Percentiles rank a stretch among this genome's conserved stretches.
phyloP scores from a whole-genome alignment of 2,113 vertebrate species.

The Cyphomyrus discorhynchus region DNA sequence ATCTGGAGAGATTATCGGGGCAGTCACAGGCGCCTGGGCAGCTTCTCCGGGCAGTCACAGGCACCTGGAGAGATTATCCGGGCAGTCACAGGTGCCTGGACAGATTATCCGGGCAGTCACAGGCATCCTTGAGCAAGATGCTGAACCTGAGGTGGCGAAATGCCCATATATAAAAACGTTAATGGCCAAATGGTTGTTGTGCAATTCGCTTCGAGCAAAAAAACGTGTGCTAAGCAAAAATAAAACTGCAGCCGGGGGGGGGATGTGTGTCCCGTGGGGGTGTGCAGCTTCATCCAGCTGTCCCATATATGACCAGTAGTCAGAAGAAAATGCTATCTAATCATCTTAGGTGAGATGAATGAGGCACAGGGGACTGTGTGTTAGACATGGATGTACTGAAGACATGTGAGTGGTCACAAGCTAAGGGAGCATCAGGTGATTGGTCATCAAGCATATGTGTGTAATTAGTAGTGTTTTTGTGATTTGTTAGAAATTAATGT shows the following conservation, averaged over 20 bases:
- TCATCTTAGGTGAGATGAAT: neutral
- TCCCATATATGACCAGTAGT: neutral
- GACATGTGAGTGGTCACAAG: neutral
- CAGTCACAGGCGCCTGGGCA: too few relatives aligned
- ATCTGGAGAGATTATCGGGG: rapidly evolving
- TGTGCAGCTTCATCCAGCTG: neutral
- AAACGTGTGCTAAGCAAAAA: neutral
- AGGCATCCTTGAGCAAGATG: neutral
- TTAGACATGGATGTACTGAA: neutral
- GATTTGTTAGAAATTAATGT: neutral
- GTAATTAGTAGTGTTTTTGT: neutral
- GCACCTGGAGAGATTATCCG: too few relatives aligned
- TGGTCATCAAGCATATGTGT: neutral
- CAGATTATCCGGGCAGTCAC: too few relatives aligned
- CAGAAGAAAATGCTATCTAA: neutral
- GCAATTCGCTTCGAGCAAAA: neutral
- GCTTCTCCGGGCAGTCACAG: too few relatives aligned
- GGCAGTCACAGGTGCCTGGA: too few relatives aligned
- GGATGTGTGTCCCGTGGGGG: neutral
- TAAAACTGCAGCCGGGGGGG: neutral
- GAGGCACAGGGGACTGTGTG: neutral
- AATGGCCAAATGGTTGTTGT: neutral
- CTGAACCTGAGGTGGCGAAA: neutral
- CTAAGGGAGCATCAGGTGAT: neutral
- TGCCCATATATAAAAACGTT: neutral